Percentiles rank a stretch among this genome's conserved stretches.
Conservation (phyloP, 2,888 invertebrate genomes). For the Caenorhabditis drosophilae region DNA sequence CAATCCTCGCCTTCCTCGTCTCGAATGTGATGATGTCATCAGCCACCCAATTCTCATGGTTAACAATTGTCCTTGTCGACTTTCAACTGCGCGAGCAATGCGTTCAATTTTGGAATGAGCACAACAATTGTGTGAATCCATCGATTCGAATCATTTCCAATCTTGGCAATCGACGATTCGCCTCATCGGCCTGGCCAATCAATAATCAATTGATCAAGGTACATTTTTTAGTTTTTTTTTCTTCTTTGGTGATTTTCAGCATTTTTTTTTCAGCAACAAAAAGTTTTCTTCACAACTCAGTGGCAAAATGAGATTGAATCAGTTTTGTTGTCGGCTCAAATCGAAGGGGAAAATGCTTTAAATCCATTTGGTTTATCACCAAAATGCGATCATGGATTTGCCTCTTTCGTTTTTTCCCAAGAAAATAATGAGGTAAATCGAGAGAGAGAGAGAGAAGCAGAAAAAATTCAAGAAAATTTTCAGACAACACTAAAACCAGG, state of each 20-base stretch:
- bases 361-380: constrained; percentile 29
- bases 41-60: constrained; percentile 14
- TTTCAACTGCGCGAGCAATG: constrained; percentile 27
- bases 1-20: no score
- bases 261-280: constrained; percentile 6
- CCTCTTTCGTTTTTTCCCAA: not conserved
- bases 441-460: no score
- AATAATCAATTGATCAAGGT: constrained; percentile 2
- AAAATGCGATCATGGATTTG: constrained; percentile 24
- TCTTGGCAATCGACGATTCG: constrained; percentile 3
- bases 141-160: constrained; percentile 1
- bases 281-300: constrained; percentile 20
- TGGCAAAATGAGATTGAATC: constrained; percentile 14
- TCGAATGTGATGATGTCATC: no score
- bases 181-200: constrained; percentile 19
- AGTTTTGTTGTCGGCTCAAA: constrained; percentile 12
- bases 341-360: constrained; percentile 21
- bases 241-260: not conserved
- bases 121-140: constrained; percentile 15
- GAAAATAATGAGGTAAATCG: no score
- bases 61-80: constrained; percentile 23
- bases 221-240: not conserved
- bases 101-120: constrained; percentile 16
- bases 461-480: not conserved
- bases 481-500: not conserved